phyloP scores from a whole-genome alignment of 2,888 invertebrate genomes.

The Gortyna flavago region DNA sequence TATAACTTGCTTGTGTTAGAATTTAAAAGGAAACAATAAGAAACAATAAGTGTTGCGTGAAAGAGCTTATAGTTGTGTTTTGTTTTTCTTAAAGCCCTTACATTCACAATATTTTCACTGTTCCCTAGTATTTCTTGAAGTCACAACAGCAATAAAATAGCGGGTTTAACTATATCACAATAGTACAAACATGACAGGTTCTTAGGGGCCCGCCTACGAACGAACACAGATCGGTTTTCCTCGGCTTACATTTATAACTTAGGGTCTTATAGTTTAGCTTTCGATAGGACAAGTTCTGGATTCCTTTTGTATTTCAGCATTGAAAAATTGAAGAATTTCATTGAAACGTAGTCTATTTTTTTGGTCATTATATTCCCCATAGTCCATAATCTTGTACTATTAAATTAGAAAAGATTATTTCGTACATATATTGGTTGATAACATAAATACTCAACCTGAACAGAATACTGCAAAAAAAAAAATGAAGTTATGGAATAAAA shows the following conservation, averaged over 20 bases:
- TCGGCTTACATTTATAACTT: slow-evolving; percentile 58
- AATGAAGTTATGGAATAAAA: slow-evolving; percentile 28
- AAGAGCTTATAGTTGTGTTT: slow-evolving; percentile 29
- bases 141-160: slow-evolving; percentile 61
- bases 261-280: slow-evolving; percentile 39
- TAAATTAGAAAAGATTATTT: background rate
- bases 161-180: slow-evolving; percentile 58
- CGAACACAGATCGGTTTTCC: slow-evolving; percentile 57
- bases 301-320: slow-evolving; percentile 35
- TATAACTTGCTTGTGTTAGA: background rate
- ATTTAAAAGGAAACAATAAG: background rate
- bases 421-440: background rate
- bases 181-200: slow-evolving; percentile 59
- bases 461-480: slow-evolving; percentile 24
- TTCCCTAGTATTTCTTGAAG: slow-evolving; percentile 56
- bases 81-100: slow-evolving; percentile 33
- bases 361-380: background rate
- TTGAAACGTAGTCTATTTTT: background rate
- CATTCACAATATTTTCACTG: slow-evolving; percentile 26
- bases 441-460: background rate
- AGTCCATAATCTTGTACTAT: background rate
- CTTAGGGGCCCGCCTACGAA: slow-evolving; percentile 60
- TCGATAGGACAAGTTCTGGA: slow-evolving; percentile 3
- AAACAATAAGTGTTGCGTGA: slow-evolving; percentile 14
- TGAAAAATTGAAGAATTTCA: slow-evolving; percentile 2